Evolutionary conservation across 2,888 invertebrate species (phyloP), one percentile per base, ranked within the genome.

Genomic region (Dromius quadrimaculatus): DNA sequence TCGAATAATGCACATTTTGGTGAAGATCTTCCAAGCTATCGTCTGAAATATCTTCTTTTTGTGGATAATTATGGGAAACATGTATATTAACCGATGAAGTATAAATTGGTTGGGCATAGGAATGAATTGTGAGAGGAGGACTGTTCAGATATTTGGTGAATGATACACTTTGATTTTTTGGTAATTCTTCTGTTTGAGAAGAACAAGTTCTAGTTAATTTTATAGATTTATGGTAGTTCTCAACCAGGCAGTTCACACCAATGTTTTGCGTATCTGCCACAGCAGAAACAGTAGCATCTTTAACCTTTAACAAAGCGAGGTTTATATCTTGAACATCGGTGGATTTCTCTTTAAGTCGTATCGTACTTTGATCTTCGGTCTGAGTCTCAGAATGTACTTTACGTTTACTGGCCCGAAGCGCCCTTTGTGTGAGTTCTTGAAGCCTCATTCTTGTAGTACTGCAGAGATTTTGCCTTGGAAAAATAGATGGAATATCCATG

Each of bases 1-100:
- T 85, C 38, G 83, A 81, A 71, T 82, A 81, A 61, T 79, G 80
- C 11, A 81, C 76, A 73, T 76, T 78, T 61, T 75, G 74, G 13
- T 57, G 72, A 20, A 72, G 74, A 43, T 79, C 78, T 34, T 84
- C 84, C 68, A 82, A 77, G 76, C 84, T 85, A 74, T 88, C 86
- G 73, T 85, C 87, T 13, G 87, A 87, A 80, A 84, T 80, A 3
- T 70, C 70, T 32, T 47, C 61, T 22, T 62, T 61, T 22, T 22
- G 45, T 5, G 45, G 36, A 36, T 85, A 87, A 57, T 84, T 82
- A 73, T 87, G 87, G 1, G 87, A 85, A 74, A 88, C 87, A 75
- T 87, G 88, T 66, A 88, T 88, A 73, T 86, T 87, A 43, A 88
- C 85, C 1, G 87, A 81, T 38, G 86, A 84, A 9, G 85, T 79